Base-by-base conservation (phyloP, 1,140 invertebrate genomes). In the Anadara kagoshimensis region DNA sequence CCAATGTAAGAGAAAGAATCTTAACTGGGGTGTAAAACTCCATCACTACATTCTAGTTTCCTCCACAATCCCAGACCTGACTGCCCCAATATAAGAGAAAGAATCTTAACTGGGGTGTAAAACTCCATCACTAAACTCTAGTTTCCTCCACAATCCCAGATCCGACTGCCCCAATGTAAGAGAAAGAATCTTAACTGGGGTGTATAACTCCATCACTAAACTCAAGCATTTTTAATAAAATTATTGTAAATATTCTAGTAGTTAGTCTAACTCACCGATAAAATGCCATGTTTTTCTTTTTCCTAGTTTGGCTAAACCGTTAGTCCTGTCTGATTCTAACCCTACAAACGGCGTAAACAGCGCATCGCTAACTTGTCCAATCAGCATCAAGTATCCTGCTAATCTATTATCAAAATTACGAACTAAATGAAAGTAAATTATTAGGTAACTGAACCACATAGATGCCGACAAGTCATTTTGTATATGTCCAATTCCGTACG, bases 391-490 rank as follows among this genome's bases (percentile, higher is more conserved):
- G 51, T 83, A 88, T 41, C 97, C 97, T 3, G 97, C 93, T 81
- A 94, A 90, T 14, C 90, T 89, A 78, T 94, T 93, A 85, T 91
- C 91, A 86, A 98, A 95, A 10, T 82, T 81, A n/a, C 87, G 89
- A 3, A 98, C 95, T 83, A 95, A 91, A 85, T 97, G 94, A 84
- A 97, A 94, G 89, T 93, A 99, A 22, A 98, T 93, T 77, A 99
- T 91, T n/a, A 98, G 90, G 90, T 99, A 99, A 0, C 95, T 96
- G 87, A 99, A 99, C 97, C 97, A 98, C 92, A 99, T 95, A 58
- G 95, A 95, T 45, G 97, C 95, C 90, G 96, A 97, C 8, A 98
- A 92, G 91, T 99, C 97, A 89, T 98, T 98, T 36, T 97, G 90
- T 43, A 98, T 93, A 90, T 98, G 97, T 0, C 95, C 95, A 78